These are phyloP conservation scores for Mormyrus proboscirostris DNA, from an alignment of 2,797 vertebrate species.

Conservation along the genomic window DNA sequence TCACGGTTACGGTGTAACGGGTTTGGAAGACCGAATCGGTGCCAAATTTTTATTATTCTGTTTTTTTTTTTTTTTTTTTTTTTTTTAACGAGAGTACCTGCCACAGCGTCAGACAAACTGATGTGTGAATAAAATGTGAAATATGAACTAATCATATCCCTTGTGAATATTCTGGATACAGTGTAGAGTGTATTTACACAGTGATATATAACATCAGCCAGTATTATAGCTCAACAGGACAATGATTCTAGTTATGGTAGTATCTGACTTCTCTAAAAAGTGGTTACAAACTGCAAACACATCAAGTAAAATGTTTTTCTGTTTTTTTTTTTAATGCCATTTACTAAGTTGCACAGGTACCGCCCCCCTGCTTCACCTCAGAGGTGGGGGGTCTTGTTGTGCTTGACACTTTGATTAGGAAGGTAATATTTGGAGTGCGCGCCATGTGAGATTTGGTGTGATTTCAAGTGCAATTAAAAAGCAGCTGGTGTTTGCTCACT, in stretches of 20 bases:
- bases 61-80: neutral
- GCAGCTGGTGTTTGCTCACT: constrained; percentile 12
- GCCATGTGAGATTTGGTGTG: neutral
- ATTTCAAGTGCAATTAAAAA: constrained; percentile 2
- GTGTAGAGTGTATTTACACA: neutral
- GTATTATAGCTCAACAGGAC: neutral
- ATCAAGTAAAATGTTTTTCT: neutral
- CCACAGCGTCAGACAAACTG: neutral
- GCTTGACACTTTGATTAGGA: constrained; percentile 12
- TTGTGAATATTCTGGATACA: neutral
- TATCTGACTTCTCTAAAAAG: neutral
- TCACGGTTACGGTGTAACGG: neutral
- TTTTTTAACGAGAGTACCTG: neutral
- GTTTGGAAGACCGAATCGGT: neutral
- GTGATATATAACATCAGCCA: neutral
- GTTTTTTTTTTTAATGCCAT: neutral
- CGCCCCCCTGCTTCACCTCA: neutral
- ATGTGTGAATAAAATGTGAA: neutral
- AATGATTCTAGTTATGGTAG: neutral
- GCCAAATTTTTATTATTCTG: neutral
- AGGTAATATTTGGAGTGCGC: neutral
- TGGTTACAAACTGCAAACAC: neutral
- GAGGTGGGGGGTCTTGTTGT: neutral
- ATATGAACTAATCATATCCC: neutral
- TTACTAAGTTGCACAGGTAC: neutral